Base-by-base conservation (phyloP, 2,888 invertebrate species). In the Eurois occulta region DNA sequence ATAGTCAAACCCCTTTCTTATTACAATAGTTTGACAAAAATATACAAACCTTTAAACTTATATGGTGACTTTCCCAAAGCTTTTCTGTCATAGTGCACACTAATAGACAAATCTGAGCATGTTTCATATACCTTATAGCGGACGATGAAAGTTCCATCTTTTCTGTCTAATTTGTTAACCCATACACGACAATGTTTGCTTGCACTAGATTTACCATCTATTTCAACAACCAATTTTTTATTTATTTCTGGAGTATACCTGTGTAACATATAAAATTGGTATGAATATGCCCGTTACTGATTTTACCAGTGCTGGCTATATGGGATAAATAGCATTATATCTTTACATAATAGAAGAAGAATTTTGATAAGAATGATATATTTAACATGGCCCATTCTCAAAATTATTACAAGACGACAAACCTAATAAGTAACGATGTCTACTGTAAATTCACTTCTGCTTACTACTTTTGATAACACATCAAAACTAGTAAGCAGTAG, bases 81-180 rank as follows among this genome's bases (percentile, higher is more conserved):
- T 88, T 97, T 93, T 86, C 97, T 97, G 83, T 97, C 97, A 90
- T 97, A 97, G 88, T 97, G 97, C 41, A 99, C 94, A 85, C 95
- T 96, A 77, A 99, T 98, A 86, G 97, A 95, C 58, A 99, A 94
- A 92, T 98, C 97, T 73, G 97, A 94, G 92, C 99, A 99, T 77
- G 98, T 97, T 91, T 98, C 98, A 92, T 98, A 98, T 38, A 98
- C 91, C 93, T 98, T 98, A 91, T 99, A 99, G 79, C 99, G 97
- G 10, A 99, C 97, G 90, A 99, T 98, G 89, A 98, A 98, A 66
- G 97, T 98, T 5, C 99, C 98, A 97, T 99, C 99, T 90, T 98
- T 98, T 78, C 98, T 97, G 91, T 99, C 98, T 78, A 99, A 96
- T 80, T 98, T 97, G 92, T 99, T 98, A 0, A 97, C 95, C 97